phyloP scores from a whole-genome alignment of 2,797 vertebrate species.

The Lagorchestes hirsutus region DNA sequence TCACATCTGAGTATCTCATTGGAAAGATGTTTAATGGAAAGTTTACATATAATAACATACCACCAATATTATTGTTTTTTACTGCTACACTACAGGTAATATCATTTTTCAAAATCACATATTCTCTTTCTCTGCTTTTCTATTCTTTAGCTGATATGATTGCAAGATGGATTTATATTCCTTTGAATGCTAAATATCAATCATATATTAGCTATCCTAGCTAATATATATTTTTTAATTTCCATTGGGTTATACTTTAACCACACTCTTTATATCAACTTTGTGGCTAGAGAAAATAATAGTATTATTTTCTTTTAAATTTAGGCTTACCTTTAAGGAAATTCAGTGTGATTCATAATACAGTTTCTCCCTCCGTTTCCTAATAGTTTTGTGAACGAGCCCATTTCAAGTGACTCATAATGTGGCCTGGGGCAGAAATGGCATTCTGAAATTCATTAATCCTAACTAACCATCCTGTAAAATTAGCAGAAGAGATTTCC shows the following conservation, averaged over 20 bases:
- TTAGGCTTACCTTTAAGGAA: not conserved
- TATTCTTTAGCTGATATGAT: constrained; percentile 75
- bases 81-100: constrained; percentile 53
- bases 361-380: not conserved
- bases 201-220: constrained; percentile 59
- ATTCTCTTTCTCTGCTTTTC: constrained; percentile 42
- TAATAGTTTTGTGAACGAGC: not conserved
- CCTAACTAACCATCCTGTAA: not conserved
- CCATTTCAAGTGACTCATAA: not conserved
- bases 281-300: not conserved
- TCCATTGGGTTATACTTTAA: constrained; percentile 8
- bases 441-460: constrained; percentile 27
- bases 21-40: constrained; percentile 9
- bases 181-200: constrained; percentile 72
- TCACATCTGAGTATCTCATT: not conserved
- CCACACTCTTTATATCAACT: constrained; percentile 1
- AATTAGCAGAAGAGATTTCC: not conserved
- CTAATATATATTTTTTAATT: constrained; percentile 47
- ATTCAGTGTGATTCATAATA: not conserved
- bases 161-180: constrained; percentile 65
- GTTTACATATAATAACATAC: constrained; percentile 7
- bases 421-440: not conserved
- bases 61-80: constrained; percentile 51
- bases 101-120: constrained; percentile 46
- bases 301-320: not conserved